Evolutionary conservation across 2,888 invertebrate species (phyloP).

Genomic region (Hyppa rectilinea): DNA sequence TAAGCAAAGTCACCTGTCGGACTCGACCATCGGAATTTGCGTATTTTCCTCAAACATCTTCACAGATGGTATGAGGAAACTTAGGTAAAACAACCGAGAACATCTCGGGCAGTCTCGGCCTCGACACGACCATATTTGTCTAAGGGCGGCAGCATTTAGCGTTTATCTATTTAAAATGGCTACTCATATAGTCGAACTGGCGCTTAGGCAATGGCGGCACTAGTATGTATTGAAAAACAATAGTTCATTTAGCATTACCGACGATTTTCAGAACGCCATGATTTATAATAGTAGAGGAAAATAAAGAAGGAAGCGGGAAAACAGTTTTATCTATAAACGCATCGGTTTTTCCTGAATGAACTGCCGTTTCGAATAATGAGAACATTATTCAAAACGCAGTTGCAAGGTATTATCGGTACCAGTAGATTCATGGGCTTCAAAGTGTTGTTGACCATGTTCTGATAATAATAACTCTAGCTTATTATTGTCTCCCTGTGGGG

Average conservation of each 20-base stretch:
- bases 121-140: background rate
- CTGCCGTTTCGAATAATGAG: no score
- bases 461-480: background rate
- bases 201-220: background rate
- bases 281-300: constrained; percentile 35
- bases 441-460: background rate
- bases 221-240: constrained; percentile 7
- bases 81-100: background rate
- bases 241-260: background rate
- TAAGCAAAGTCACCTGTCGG: background rate
- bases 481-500: background rate
- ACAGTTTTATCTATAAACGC: constrained; percentile 7
- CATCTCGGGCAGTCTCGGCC: constrained; percentile 1
- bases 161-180: background rate
- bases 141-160: background rate
- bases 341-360: constrained; percentile 42
- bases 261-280: constrained; percentile 6
- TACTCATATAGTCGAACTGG: background rate
- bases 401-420: constrained; percentile 24
- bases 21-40: background rate
- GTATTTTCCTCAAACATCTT: background rate
- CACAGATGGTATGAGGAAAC: constrained; percentile 26
- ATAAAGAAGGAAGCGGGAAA: constrained; percentile 49
- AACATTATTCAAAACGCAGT: constrained; percentile 4
- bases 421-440: constrained; percentile 1